Conservation (phyloP, 1,140 invertebrate species). For the Lerema accius region DNA sequence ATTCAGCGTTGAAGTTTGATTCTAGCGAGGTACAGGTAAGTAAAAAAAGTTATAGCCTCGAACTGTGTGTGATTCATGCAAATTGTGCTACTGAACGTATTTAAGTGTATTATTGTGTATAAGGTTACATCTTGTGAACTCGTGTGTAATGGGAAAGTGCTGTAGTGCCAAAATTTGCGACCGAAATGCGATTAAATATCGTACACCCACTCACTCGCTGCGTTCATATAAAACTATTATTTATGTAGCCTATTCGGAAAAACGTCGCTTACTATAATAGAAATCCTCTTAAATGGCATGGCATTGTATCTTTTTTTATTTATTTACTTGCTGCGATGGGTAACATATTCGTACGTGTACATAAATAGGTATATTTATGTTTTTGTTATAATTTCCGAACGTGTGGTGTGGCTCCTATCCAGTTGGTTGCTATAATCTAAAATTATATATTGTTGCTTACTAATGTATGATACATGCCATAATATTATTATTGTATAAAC, state of each 20-base stretch:
- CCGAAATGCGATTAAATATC: slow-evolving; percentile 27
- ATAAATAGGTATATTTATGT: too few species aligned
- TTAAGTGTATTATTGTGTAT: background rate
- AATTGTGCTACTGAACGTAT: background rate
- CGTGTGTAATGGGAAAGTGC: slow-evolving; percentile 60
- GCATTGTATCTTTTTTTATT: background rate
- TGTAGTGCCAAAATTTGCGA: slow-evolving; percentile 41
- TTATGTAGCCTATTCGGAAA: slow-evolving; percentile 13
- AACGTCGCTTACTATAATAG: slow-evolving; percentile 7
- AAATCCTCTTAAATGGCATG: slow-evolving; percentile 12
- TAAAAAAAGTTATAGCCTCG: too few species aligned
- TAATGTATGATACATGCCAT: too few species aligned
- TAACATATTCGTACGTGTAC: too few species aligned
- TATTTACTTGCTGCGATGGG: too few species aligned
- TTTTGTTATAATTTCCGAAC: too few species aligned
- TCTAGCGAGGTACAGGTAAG: too few species aligned
- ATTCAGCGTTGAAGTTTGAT: background rate
- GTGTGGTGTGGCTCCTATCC: too few species aligned
- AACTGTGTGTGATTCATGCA: too few species aligned
- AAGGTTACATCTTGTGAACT: slow-evolving; percentile 14
- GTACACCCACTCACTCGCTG: background rate
- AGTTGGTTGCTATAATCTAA: too few species aligned
- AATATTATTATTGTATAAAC: too few species aligned
- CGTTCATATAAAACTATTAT: background rate
- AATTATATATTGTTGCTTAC: too few species aligned